These are phyloP conservation scores for Bos javanicus DNA, from an alignment of 2,113 vertebrate species.

Conservation along the genomic window DNA sequence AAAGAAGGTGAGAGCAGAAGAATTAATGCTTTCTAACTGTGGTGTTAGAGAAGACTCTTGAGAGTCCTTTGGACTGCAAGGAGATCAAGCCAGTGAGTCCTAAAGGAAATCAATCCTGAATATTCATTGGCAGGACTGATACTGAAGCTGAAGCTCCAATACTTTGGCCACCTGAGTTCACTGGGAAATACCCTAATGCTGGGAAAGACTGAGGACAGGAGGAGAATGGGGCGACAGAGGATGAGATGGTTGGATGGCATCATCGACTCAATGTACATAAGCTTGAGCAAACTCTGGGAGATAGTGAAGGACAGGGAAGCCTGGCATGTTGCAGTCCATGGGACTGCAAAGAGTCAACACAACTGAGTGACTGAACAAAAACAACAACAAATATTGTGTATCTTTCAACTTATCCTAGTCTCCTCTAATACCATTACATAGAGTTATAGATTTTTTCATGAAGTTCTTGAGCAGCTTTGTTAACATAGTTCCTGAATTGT, in stretches of 20 bases:
- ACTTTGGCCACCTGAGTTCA: too few relatives aligned
- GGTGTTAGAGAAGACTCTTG: not conserved
- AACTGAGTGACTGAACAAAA: too few relatives aligned
- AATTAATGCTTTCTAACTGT: not conserved
- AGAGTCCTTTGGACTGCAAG: not conserved
- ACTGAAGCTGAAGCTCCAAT: not conserved
- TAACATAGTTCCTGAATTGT: not conserved
- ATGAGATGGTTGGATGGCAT: too few relatives aligned
- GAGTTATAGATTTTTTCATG: not conserved
- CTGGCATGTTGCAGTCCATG: too few relatives aligned
- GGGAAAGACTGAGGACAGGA: too few relatives aligned
- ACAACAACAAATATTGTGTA: not conserved
- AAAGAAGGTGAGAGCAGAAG: not conserved
- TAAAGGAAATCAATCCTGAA: not conserved
- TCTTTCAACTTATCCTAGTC: not conserved
- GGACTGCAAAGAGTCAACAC: too few relatives aligned
- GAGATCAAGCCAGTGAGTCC: not conserved
- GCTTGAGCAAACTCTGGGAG: too few relatives aligned
- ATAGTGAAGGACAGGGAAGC: too few relatives aligned
- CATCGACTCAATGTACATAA: too few relatives aligned
- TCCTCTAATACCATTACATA: not conserved
- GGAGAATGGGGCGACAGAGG: too few relatives aligned
- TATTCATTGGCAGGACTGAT: not conserved
- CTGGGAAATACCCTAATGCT: too few relatives aligned
- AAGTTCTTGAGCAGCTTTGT: not conserved